Evolutionary conservation across 2,113 vertebrate species (phyloP).

Genomic region (Laticauda colubrina): DNA sequence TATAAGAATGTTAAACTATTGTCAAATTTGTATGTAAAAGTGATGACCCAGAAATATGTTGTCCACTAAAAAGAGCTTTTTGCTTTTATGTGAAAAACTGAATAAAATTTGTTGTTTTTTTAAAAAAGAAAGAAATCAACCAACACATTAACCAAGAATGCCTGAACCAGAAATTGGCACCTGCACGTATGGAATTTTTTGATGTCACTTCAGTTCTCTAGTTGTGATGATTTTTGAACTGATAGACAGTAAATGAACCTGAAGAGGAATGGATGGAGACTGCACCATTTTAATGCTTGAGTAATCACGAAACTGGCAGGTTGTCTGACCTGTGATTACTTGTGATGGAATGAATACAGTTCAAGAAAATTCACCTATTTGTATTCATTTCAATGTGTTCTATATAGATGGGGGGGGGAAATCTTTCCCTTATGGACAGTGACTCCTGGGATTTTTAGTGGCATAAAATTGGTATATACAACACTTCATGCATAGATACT

Average conservation of each 20-base stretch:
- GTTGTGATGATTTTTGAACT: background rate
- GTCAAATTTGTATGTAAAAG: no score
- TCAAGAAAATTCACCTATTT: background rate
- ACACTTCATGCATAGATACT: background rate
- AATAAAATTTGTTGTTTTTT: no score
- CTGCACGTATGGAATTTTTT: background rate
- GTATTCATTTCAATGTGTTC: rapidly evolving
- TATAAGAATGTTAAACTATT: no score
- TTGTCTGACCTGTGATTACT: background rate
- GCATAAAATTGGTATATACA: background rate
- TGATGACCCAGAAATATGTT: no score
- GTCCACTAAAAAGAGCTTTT: no score
- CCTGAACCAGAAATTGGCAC: background rate
- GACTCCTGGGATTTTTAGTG: rapidly evolving
- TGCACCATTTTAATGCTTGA: background rate
- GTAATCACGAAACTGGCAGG: background rate
- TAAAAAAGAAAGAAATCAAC: background rate
- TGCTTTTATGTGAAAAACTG: no score
- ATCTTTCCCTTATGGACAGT: background rate
- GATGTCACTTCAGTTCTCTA: rapidly evolving
- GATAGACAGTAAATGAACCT: background rate
- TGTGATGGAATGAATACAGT: background rate
- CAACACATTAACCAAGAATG: background rate
- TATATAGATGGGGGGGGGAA: background rate
- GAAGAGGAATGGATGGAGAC: background rate